Evolutionary conservation across 2,888 invertebrate species (phyloP), one percentile per base, ranked within the genome.

Genomic region (Acanthosepion lycidas): DNA sequence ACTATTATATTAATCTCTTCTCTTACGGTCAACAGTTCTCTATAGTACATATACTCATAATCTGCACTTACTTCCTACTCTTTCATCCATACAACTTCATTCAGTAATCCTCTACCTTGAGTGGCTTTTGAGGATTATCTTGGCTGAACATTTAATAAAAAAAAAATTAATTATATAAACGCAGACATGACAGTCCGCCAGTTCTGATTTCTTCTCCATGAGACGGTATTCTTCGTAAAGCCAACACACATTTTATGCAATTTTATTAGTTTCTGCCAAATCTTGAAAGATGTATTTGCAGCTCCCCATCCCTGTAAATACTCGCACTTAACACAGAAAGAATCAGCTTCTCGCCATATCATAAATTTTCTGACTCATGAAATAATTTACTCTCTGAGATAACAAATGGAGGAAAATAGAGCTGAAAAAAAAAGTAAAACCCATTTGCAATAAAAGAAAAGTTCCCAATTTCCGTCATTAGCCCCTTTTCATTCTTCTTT

Each of bases 281-380:
- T 78, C n/a, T n/a, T n/a, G 78, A 33, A n/a, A 78, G 78, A 78
- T 78, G n/a, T n/a, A 78, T 78, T 78, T n/a, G 78, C 15, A 78
- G 18, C n/a, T 18, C 6, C n/a, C n/a, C 78, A 5, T 18, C n/a
- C 78, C 78, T 33, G 78, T 78, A 78, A 78, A 78, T 78, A 78
- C 78, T 9, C 8, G n/a, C 78, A 78, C 78, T 78, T n/a, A 78
- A n/a, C 78, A 78, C 78, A 33, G 3, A 78, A 15, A n/a, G 78
- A n/a, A 33, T 78, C 78, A 33, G 78, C n/a, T 33, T 33, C 33
- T 78, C n/a, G 78, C 15, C 78, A 78, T 78, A 78, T 78, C 78
- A 78, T 78, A 78, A 78, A 78, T 78, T 78, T 78, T 78, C n/a
- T 78, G 78, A 78, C 78, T 78, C 78, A 78, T 78, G 78, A n/a